Conservation (phyloP, 2,888 invertebrate species). For the Aethes cnicana region DNA sequence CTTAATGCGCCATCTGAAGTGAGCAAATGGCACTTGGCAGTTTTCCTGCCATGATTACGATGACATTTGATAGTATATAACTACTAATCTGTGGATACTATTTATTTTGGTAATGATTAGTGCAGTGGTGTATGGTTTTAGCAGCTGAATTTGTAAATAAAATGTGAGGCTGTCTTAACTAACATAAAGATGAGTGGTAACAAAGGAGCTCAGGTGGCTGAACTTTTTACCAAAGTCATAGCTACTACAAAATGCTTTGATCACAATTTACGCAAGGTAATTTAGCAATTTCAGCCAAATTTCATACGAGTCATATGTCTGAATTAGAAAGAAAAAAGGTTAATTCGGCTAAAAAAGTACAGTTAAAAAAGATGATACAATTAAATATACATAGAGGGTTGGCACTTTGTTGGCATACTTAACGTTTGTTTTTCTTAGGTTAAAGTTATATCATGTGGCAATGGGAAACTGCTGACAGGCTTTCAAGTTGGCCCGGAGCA, state of each 20-base stretch:
- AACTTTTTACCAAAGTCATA: conserved; percentile 66
- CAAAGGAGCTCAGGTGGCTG: conserved; percentile 64
- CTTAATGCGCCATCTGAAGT: too few species aligned
- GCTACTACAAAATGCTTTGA: conserved; percentile 71
- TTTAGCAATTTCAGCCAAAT: neutral
- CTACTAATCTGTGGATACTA: neutral
- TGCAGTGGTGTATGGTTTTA: neutral
- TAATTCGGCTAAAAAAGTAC: too few species aligned
- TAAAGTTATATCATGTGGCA: conserved; percentile 78
- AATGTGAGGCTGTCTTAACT: neutral
- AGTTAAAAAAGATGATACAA: too few species aligned
- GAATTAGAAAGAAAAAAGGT: too few species aligned
- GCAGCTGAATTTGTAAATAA: conserved; percentile 1
- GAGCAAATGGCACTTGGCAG: too few species aligned
- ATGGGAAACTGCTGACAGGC: conserved; percentile 89
- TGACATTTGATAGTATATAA: too few species aligned
- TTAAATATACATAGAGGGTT: neutral
- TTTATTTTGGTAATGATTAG: neutral
- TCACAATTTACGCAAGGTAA: conserved; percentile 68
- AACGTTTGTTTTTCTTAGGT: conserved; percentile 62
- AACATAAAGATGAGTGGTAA: conserved; percentile 29
- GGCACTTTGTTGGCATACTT: neutral
- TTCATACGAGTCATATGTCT: too few species aligned
- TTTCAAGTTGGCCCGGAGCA: conserved; percentile 88
- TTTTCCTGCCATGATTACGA: neutral